phyloP scores from a whole-genome alignment of 2,888 invertebrate genomes.

The Argynnis bischoffii region DNA sequence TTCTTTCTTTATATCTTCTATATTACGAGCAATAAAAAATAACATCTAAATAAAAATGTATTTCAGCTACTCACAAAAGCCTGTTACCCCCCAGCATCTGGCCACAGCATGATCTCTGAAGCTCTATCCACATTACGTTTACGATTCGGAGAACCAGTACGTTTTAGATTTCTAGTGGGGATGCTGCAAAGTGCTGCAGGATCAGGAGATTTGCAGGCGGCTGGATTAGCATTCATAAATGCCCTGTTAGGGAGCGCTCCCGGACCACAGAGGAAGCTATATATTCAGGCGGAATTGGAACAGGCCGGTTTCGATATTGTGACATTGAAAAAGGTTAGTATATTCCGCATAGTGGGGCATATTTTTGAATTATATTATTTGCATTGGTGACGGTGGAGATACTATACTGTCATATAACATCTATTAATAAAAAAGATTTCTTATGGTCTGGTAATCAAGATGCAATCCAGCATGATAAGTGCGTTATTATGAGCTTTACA shows the following conservation, averaged over 20 bases:
- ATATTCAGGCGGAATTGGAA: constrained; percentile 92
- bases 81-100: constrained; percentile 87
- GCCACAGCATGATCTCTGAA: constrained; percentile 94
- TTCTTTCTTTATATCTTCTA: no score
- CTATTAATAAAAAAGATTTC: no score
- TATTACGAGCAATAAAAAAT: no score
- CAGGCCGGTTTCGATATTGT: constrained; percentile 90
- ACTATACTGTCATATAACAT: no score
- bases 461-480: no score
- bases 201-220: constrained; percentile 87
- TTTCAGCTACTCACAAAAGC: constrained; percentile 90
- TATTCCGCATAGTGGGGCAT: not conserved
- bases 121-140: constrained; percentile 94
- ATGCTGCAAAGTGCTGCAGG: constrained; percentile 92
- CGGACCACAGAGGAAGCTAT: constrained; percentile 88
- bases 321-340: constrained; percentile 80
- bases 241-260: constrained; percentile 90
- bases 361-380: not conserved
- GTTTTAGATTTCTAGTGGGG: constrained; percentile 94
- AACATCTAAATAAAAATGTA: not conserved
- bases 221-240: constrained; percentile 92
- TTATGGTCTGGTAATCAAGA: no score
- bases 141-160: constrained; percentile 94
- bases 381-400: no score
- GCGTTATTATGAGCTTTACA: no score